Conservation (phyloP, 2,113 vertebrate genomes). For the Corythornis cristatus region DNA sequence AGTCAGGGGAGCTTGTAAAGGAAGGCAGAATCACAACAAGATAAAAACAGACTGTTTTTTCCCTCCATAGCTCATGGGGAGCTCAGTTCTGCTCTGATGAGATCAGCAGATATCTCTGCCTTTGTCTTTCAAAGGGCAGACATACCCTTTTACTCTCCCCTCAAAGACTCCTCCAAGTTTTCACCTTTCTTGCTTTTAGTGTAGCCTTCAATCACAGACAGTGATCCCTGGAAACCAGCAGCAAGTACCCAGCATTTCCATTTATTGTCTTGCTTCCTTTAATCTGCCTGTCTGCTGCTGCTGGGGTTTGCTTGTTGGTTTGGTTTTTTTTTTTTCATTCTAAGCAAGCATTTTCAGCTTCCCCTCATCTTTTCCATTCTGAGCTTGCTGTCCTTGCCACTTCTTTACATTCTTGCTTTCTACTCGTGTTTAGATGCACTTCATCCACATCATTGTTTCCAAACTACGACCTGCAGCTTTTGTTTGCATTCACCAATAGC, state of each 20-base stretch:
- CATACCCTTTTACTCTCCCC: not conserved
- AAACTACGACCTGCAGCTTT: not conserved
- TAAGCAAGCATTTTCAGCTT: not conserved
- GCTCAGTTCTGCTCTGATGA: not conserved
- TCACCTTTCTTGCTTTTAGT: not conserved
- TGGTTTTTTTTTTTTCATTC: not conserved
- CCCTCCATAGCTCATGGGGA: not conserved
- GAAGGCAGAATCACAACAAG: not conserved
- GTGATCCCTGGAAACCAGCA: not conserved
- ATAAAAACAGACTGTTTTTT: not conserved
- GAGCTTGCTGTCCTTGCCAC: not conserved
- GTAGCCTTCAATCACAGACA: not conserved
- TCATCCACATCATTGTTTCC: not conserved
- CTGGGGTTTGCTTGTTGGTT: not conserved
- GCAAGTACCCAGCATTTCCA: not conserved
- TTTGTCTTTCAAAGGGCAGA: not conserved
- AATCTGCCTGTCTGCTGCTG: not conserved
- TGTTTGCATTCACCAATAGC: not conserved
- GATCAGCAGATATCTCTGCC: not conserved
- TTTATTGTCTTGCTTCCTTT: not conserved
- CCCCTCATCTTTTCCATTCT: not conserved
- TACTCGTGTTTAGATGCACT: not conserved
- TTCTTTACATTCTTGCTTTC: not conserved
- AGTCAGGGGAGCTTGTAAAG: not conserved
- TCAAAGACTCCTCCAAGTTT: not conserved